Evolutionary conservation across 2,888 invertebrate genomes (phyloP), one percentile per base, ranked within the genome.

Genomic region (Drosophila emarginata): DNA sequence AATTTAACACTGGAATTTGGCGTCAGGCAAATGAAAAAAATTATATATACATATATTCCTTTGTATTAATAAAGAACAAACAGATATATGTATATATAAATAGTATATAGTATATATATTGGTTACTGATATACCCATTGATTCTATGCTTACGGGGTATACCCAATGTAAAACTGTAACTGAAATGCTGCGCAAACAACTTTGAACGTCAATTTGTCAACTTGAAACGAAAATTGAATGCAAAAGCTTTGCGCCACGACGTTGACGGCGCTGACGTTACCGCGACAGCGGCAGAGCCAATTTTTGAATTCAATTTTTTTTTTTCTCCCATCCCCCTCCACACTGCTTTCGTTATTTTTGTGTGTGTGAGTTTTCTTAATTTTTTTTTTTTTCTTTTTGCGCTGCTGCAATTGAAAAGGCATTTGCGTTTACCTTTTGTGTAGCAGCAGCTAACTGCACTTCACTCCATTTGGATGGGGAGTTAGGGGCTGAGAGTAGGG

Each of bases 181-280:
- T 77, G 79, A 88, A 84, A 87, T 76, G 85, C 87, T 77, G 85
- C 79, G 85, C 89, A 87, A 88, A 84, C 89, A 84, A 88, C 79
- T 84, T 84, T 84, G 87, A 77, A 84, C 82, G 88, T 87, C 87
- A 88, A 84, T 84, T 84, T 84, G 88, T 84, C 84, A 84, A 88
- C 88, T 84, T 74, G 73, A 74, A 81, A 79, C 77, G 85, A 87
- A 81, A 88, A 84, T 88, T 80, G 81, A 88, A 84, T 87, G 87
- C 71, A 88, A 75, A 87, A 80, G 76, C 73, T 86, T 71, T 80
- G 71, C 77, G 68, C 66, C 69, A 70, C 79, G 60, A 57, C 65
- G 69, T 54, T 64, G 76, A 77, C 67, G 59, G 74, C 74, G 72
- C 66, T 74, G 70, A 72, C 82, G 72, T 61, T 61, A 57, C 69